Evolutionary conservation across 1,140 invertebrate genomes (phyloP).

Genomic region (Drosophila bipectinata): DNA sequence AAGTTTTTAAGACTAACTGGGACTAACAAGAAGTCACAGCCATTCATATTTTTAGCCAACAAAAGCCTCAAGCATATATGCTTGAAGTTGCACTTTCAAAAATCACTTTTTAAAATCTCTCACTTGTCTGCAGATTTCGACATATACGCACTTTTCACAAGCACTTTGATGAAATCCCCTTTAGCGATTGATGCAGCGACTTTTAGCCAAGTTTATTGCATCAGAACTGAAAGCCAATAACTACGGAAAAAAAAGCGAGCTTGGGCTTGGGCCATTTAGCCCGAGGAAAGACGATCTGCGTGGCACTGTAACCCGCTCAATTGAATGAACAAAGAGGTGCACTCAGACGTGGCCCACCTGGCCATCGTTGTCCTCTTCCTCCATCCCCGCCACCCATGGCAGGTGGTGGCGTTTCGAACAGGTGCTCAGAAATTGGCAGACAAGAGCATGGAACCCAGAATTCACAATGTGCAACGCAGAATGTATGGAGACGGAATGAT

Average conservation of each 20-base stretch:
- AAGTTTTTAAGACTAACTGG: not conserved
- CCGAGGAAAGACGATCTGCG: slow-evolving; percentile 30
- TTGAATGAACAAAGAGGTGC: slow-evolving; percentile 54
- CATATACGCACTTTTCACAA: slow-evolving; percentile 38
- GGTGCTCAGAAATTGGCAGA: slow-evolving; percentile 42
- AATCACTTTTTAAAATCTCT: not conserved
- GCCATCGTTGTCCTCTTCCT: not conserved
- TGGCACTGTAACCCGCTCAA: slow-evolving; percentile 44
- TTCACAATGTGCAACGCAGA: slow-evolving; percentile 20
- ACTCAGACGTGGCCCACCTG: slow-evolving; percentile 12
- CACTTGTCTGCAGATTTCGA: slow-evolving; percentile 6
- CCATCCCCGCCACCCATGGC: not conserved
- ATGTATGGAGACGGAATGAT: slow-evolving; percentile 25
- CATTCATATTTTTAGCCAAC: not conserved
- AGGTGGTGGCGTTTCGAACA: slow-evolving; percentile 48
- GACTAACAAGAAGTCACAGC: not conserved
- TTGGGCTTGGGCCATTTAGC: slow-evolving; percentile 32
- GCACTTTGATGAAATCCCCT: slow-evolving; percentile 4
- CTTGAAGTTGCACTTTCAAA: too few relatives aligned
- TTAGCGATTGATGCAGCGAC: slow-evolving; percentile 43
- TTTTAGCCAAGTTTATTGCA: slow-evolving; percentile 54
- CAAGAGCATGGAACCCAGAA: slow-evolving; percentile 17
- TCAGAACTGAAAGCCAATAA: slow-evolving; percentile 38
- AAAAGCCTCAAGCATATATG: too few relatives aligned
- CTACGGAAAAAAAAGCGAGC: slow-evolving; percentile 9